Evolutionary conservation across 2,113 vertebrate genomes (phyloP).

Genomic region (Macrotis lagotis): DNA sequence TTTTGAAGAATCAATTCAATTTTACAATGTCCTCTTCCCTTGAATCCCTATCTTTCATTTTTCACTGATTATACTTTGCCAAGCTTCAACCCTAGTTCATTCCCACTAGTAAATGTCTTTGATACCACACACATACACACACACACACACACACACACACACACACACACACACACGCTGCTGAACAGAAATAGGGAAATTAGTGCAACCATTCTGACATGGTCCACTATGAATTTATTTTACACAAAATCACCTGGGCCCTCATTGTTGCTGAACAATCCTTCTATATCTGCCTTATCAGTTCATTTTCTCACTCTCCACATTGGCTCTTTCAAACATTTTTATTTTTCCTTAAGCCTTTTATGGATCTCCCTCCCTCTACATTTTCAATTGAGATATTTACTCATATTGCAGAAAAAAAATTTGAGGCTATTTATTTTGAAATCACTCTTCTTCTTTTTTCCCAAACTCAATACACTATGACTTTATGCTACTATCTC

Average conservation of each 20-base stretch:
- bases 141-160: not conserved
- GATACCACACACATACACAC: not conserved
- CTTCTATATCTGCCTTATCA: not conserved
- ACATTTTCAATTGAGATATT: not conserved
- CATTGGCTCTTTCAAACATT: not conserved
- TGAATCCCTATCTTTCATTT: not conserved
- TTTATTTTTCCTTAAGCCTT: not conserved
- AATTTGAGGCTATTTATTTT: not conserved
- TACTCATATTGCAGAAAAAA: not conserved
- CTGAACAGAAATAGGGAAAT: not conserved
- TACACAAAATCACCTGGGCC: not conserved
- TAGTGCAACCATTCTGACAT: not conserved
- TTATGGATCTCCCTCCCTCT: not conserved
- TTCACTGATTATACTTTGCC: no score
- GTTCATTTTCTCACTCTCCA: not conserved
- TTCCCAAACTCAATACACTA: not conserved
- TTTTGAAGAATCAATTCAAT: not conserved
- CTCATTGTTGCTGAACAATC: not conserved
- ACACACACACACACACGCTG: not conserved
- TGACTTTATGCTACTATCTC: not conserved
- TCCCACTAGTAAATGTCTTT: not conserved
- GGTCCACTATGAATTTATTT: not conserved
- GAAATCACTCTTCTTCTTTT: not conserved
- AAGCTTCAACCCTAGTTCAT: not conserved
- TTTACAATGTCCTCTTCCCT: not conserved